Conservation (phyloP, 2,113 vertebrate species). For the Thunnus thynnus region DNA sequence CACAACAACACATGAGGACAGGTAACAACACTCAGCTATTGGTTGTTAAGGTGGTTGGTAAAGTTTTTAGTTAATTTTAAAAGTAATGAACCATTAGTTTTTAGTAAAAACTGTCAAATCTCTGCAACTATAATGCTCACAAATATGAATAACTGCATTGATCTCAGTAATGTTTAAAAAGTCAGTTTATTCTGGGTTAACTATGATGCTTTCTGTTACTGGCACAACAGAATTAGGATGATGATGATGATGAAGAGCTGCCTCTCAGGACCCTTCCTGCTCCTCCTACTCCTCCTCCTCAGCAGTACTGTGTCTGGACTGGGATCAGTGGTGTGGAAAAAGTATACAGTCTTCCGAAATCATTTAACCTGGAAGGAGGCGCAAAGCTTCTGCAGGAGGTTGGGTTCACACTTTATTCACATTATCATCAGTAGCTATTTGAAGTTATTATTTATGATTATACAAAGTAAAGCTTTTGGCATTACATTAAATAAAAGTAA, state of each 20-base stretch:
- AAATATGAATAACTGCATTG: too few relatives aligned
- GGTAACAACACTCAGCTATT: not conserved
- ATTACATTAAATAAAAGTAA: too few relatives aligned
- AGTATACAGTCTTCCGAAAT: fast-evolving
- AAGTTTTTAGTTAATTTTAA: too few relatives aligned
- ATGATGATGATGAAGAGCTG: conserved; percentile 9
- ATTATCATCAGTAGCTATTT: not conserved
- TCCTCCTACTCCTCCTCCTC: conserved; percentile 37
- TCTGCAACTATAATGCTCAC: too few relatives aligned
- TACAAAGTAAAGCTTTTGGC: too few relatives aligned
- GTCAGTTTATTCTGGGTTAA: too few relatives aligned
- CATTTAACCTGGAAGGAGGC: not conserved
- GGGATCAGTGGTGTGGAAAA: not conserved
- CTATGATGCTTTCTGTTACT: not conserved
- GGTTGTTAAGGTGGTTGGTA: too few relatives aligned
- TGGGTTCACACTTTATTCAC: not conserved
- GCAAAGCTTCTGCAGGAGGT: conserved; percentile 28
- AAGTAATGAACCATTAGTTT: too few relatives aligned
- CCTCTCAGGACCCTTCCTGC: not conserved
- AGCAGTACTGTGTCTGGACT: not conserved
- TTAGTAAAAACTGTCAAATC: too few relatives aligned
- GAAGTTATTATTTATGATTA: too few relatives aligned
- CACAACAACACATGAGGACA: not conserved
- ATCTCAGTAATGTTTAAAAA: too few relatives aligned
- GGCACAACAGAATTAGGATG: not conserved